Evolutionary conservation across 2,113 vertebrate species (phyloP).

Genomic region (Cinclus cinclus): DNA sequence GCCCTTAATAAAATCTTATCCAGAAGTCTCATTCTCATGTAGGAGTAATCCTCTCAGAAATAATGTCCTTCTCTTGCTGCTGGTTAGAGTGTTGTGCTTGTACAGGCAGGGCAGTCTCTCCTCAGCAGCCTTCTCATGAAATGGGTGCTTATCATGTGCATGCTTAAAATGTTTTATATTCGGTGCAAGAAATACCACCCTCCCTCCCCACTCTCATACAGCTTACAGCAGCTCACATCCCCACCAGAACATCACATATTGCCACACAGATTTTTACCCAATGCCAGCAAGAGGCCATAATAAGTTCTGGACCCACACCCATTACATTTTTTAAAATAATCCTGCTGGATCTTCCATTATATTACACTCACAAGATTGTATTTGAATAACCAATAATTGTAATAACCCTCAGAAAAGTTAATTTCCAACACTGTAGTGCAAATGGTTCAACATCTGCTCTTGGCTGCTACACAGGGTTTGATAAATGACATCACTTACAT

Average conservation of each 20-base stretch:
- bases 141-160: not conserved
- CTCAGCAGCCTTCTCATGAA: not conserved
- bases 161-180: not conserved
- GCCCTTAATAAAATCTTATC: not conserved
- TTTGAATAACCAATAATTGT: not conserved
- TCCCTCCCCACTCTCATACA: not conserved
- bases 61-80: not conserved
- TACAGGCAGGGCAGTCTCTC: not conserved
- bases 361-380: not conserved
- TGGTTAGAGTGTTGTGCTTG: not conserved
- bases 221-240: not conserved
- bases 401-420: not conserved
- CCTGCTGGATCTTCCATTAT: not conserved
- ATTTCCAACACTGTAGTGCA: not conserved
- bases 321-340: not conserved
- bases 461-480: not conserved
- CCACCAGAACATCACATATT: not conserved
- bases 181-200: not conserved
- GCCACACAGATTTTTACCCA: not conserved
- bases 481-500: constrained; percentile 37
- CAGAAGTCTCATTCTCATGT: not conserved
- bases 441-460: constrained; percentile 8
- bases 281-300: not conserved
- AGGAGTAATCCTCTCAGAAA: not conserved
- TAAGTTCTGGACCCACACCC: not conserved